Base-by-base conservation (phyloP, 2,113 vertebrate species). In the Cromileptes altivelis region DNA sequence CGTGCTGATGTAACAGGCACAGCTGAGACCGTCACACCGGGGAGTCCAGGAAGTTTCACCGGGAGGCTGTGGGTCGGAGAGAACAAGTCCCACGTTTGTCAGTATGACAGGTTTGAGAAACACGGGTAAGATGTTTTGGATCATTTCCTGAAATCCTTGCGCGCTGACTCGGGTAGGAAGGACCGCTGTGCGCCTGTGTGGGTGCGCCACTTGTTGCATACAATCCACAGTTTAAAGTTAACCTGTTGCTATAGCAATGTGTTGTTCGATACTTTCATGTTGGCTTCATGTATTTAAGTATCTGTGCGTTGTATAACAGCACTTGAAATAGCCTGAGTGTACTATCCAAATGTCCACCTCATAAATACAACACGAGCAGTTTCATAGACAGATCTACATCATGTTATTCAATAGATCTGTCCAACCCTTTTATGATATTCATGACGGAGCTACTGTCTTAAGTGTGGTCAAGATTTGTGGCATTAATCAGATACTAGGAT, bases 91-190 rank as follows among this genome's bases (percentile, higher is more conserved):
- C 21, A 23, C 13, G 61, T 73, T 69, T 77, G 68, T 75, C 82
- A 82, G 79, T 63, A 89, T 90, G 92, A 63, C 85, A 89, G 88
- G 76, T 88, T 80, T 85, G 88, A 88, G 75, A 71, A 70, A 17
- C 7, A 6, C 60, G 67, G 82, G 78, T 85, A 81, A 82, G 69
- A 40, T 30, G 40, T 53, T 18, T 60, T 27, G 27, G 7, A 37
- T 27, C 1, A 12, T 10, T 47, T 45, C 13, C 23, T 4, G 11
- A 47, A 64, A 75, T 37, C 65, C 17, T 27, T 37, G 57, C 19
- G 70, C 17, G 18, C 21, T 27, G 33, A 40, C 7, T 58, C 64
- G 71, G 0, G 45, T 13, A 40, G 23, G 25, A 19, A 6, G 45
- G 47, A 0, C 13, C n/a, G 10, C 14, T 10, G 52, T 6, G 27